Evolutionary conservation across 2,113 vertebrate genomes (phyloP), one percentile per base, ranked within the genome.

Genomic region (Megaceryle maxima): DNA sequence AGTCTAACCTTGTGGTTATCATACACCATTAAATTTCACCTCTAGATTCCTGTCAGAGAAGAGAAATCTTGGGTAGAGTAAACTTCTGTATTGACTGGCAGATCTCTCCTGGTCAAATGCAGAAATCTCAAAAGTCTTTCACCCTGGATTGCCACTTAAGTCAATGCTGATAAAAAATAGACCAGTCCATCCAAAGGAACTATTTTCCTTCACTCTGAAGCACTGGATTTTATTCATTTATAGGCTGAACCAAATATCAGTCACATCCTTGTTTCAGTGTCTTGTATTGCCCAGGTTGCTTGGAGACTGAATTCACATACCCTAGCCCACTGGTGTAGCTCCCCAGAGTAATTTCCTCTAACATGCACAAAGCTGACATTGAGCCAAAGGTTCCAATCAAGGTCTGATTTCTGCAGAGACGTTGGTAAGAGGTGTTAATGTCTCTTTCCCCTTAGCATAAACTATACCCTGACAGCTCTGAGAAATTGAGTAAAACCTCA

Each of bases 101-200:
- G 92, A 94, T 66, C 26, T 84, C 39, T 94, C 21, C 46, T 83
- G 44, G 35, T 87, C 48, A 62, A 94, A 80, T 64, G 75, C 2
- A 81, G 78, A 94, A 25, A 88, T 80, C 91, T 86, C 39, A 48
- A 44, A 88, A 63, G 19, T 43, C 29, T 77, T 84, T 77, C 29
- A 56, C 37, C 21, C 43, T 13, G 17, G 31, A 33, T 62, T 90
- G 55, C 28, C 37, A 33, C 50, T 82, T 69, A 63, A 89, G 44
- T 87, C 87, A 64, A 9, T 82, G 55, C 22, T 87, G 82, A 92
- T 83, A 94, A 94, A 94, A 97, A 92, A 90, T 82, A 82, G 41
- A 96, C 82, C 56, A 41, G 12, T 56, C 55, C 77, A 87, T 93
- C 89, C 33, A 75, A 95, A 95, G 19, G 55, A 95, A 91, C 96